Evolutionary conservation across 2,888 invertebrate genomes (phyloP).

Genomic region (Philonicus albiceps): DNA sequence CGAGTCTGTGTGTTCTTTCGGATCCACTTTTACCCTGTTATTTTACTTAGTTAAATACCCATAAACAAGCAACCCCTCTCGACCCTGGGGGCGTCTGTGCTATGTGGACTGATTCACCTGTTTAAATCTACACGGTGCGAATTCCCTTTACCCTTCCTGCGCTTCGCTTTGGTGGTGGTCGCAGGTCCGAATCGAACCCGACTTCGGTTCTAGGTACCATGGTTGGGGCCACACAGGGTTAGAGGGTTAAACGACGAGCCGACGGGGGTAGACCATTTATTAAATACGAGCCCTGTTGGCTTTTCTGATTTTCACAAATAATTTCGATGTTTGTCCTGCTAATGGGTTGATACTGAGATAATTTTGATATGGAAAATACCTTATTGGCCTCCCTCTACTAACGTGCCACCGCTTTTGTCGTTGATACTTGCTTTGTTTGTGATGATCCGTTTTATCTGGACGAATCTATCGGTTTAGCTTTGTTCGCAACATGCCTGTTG

Average conservation of each 20-base stretch:
- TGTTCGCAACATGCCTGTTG: neutral
- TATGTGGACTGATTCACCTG: neutral
- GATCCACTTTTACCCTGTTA: neutral
- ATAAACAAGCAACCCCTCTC: neutral
- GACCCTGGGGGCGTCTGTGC: neutral
- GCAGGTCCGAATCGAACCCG: too few species aligned
- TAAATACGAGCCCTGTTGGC: constrained; percentile 6
- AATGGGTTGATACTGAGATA: constrained; percentile 25
- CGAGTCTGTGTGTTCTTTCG: neutral
- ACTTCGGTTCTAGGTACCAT: neutral
- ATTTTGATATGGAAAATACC: neutral
- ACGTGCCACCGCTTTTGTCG: neutral
- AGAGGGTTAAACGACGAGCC: neutral
- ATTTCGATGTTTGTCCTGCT: constrained; percentile 21
- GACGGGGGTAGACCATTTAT: neutral
- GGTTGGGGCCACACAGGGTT: neutral
- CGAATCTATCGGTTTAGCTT: neutral
- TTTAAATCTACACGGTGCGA: constrained; percentile 1
- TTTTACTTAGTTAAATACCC: constrained; percentile 2
- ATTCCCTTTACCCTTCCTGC: neutral
- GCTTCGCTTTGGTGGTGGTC: neutral
- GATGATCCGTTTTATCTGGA: neutral
- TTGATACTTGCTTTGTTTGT: neutral
- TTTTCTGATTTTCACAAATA: constrained; percentile 29
- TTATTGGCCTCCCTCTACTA: neutral